Base-by-base conservation (phyloP, 1,140 invertebrate species). In the Drosophila sulfurigaster region DNA sequence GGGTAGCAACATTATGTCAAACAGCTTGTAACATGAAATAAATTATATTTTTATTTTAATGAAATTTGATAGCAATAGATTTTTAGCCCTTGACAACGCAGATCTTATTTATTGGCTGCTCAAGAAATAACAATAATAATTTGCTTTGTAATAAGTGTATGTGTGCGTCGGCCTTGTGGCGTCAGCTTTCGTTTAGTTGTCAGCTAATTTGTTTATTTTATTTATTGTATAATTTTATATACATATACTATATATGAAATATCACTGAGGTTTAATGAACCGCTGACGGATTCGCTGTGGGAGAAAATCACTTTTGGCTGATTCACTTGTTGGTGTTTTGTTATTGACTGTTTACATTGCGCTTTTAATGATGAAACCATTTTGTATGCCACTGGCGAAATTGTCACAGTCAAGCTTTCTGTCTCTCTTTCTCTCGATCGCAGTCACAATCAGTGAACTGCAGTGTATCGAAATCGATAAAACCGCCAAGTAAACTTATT, bases 311-410 rank as follows among this genome's bases (percentile, higher is more conserved):
- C 20, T 25, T 64, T 66, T 25, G 10, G 49, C 78, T 86, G 82
- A 86, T 79, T 86, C 79, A 81, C 57, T 51, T 64, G 62, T 49
- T 73, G 68, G 66, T 73, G 59, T 38, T 38, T 75, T 66, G 58
- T 62, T 74, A 49, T 67, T 73, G 66, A 79, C 30, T 75, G 65
- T 79, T 87, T 82, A 88, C 83, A 78, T 80, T 78, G 73, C 30
- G 69, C 54, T 54, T 62, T 73, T 79, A 16, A 43, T 63, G 64
- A 41, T 51, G 57, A 35, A 45, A 41, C 41, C 52, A 52, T 64
- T 87, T 87, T 83, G 83, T 87, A 87, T 87, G 80, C 83, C 80
- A 77, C 63, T 63, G 80, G 77, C 80, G 79, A 87, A 87, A 86
- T 82, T 66, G 60, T 82, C 54, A 11, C 51, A 65, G 75, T 41